Evolutionary conservation across 2,797 vertebrate species (phyloP), one percentile per base, ranked within the genome.

Genomic region (Chloroceryle amazona): DNA sequence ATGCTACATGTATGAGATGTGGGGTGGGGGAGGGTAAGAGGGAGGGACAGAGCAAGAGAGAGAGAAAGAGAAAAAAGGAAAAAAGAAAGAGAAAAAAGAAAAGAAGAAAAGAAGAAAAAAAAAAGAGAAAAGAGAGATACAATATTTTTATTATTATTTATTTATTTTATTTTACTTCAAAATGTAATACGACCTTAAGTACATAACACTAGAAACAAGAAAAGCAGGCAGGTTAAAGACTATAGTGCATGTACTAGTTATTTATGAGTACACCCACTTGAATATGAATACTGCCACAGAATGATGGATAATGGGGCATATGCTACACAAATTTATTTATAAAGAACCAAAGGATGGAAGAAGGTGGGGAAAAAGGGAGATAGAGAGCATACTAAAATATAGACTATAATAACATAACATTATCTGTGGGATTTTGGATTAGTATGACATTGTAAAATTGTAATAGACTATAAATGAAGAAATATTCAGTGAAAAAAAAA

Each of bases 381-480:
- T 0, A 4, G 31, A 81, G 66, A 82, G 22, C 6, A 51, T 84
- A 86, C 81, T 54, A 57, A 79, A 84, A 85, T 84, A 86, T 35
- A 84, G 66, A 42, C 10, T 22, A 21, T 52, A 84, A 72, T 72
- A 90, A 86, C 11, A 66, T 55, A 80, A 54, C 9, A 35, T 86
- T 70, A 33, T 54, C 10, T 41, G 41, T 80, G 23, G 11, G 62
- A 79, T 91, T 89, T 91, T 86, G 20, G 18, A 65, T 91, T 75
- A 68, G 31, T 75, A 82, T 87, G 71, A 75, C 66, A 79, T 83
- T 90, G 54, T 87, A 73, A 76, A 94, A 90, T 86, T 73, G 10
- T 60, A 72, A 86, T 22, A 60, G 52, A 63, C 44, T 91, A 35
- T 51, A 88, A 86, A 95, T 31, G 51, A 80, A 86, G 72, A 86